Evolutionary conservation across 2,888 invertebrate species (phyloP), one percentile per base, ranked within the genome.

Genomic region (Sisyra terminalis): DNA sequence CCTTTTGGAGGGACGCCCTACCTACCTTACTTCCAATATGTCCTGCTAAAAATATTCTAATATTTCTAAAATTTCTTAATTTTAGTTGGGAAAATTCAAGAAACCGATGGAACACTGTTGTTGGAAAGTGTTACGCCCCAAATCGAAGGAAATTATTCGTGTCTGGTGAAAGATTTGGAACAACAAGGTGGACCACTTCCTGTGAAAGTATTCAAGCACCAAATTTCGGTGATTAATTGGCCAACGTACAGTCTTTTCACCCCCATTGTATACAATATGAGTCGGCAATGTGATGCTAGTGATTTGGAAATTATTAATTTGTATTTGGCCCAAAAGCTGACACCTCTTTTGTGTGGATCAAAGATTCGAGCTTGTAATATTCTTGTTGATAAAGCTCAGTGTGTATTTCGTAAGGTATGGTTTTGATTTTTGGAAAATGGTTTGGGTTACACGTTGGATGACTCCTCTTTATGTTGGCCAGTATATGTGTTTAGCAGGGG

Each of bases 71-170:
- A n/a, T n/a, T n/a, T n/a, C n/a, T 24, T 43, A 11, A 29, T 44
- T 46, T 29, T 30, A 51, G 50, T 49, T 37, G 51, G 52, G n/a
- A 51, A 51, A 43, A 42, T 48, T 6, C 49, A 49, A 37, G 51
- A 51, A 38, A 48, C 43, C n/a, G 55, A 55, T 37, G 54, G 56
- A 9, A 48, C 50, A 11, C 46, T 61, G 34, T 46, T 50, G 2
- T 51, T 63, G 17, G 53, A 55, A n/a, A 52, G 56, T 34, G 50
- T 57, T 4, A 50, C 55, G 17, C 50, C 57, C 10, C 56, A 58
- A 48, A 56, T 60, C 40, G 51, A 54, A 13, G 60, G 61, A 4
- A 62, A 61, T 46, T 63, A 63, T 46, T 59, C 59, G 3, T 63
- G 63, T 45, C 52, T 51, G 0, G 50, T 53, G 42, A 50, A 40